Base-by-base conservation (phyloP, 1,140 invertebrate species). In the Manduca sexta region DNA sequence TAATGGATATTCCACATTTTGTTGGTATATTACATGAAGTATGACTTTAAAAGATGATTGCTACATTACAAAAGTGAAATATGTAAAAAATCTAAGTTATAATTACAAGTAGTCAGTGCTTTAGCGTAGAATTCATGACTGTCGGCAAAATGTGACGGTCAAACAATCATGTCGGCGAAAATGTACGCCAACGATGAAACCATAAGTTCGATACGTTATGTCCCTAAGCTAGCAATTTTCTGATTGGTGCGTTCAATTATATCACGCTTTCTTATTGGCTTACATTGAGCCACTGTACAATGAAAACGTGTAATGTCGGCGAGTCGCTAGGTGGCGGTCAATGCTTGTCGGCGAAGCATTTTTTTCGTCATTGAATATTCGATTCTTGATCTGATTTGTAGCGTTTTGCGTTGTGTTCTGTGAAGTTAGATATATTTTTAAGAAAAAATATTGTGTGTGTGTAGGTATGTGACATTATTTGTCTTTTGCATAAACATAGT, bases 401-500 rank as follows among this genome's bases (percentile, higher is more conserved):
- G 71, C 69, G 67, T 79, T 82, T 82, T 72, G 69, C 65, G 67
- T 63, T 74, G 64, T 47, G 50, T 72, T 66, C 59, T 64, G 40
- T 56, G 50, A 54, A 61, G 54, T 62, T 58, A 60, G 43, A 56
- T 71, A 57, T 67, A 62, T 62, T 68, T 69, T 67, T 65, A 47
- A 6, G 79, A 73, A 79, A 80, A 78, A 76, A 55, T 65, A 73
- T 80, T 78, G 70, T 78, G 74, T 74, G 74, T 74, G 79, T 74
- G 21, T 26, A 79, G 71, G 80, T 83, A 62, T 76, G 75, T 80
- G 64, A 42, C 64, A 67, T 57, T 51, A 29, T 57, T 45, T 46
- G 47, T 50, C 18, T 55, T 42, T 34, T 26, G 29, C 16, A 15
- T 43, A 47, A 29, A 30, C 37, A 48, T 41, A 14, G 38, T n/a